These are phyloP conservation scores for Sinocyclocheilus anshuiensis DNA, from an alignment of 2,113 vertebrate species.

Conservation along the genomic window DNA sequence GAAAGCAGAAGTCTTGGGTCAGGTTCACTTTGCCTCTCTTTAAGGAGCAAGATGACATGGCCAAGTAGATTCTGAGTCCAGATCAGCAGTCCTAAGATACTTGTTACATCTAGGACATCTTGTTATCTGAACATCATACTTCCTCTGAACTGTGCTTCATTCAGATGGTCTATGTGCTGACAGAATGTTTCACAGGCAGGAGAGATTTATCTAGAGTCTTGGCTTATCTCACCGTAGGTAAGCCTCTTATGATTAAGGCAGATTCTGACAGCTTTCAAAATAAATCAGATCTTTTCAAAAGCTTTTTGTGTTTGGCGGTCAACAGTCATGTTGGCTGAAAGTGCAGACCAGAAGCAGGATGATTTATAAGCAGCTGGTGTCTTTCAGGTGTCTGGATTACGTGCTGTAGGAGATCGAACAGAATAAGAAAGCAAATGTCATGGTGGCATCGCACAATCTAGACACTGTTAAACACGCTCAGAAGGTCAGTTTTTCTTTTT, in stretches of 20 bases:
- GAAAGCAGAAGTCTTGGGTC: background rate
- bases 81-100: background rate
- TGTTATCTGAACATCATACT: constrained; percentile 22
- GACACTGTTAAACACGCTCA: constrained; percentile 83
- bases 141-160: background rate
- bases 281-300: constrained; percentile 24
- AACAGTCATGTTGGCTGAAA: constrained; percentile 20
- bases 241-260: constrained; percentile 30
- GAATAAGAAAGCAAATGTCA: constrained; percentile 77
- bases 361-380: constrained; percentile 16
- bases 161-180: background rate
- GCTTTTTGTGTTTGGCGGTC: constrained; percentile 21
- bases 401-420: constrained; percentile 85
- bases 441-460: constrained; percentile 95
- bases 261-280: constrained; percentile 29
- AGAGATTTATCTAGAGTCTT: constrained; percentile 29
- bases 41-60: background rate
- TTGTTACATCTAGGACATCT: background rate
- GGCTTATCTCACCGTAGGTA: constrained; percentile 14
- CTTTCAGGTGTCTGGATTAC: constrained; percentile 84
- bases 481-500: constrained; percentile 69
- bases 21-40: background rate
- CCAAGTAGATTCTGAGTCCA: background rate
- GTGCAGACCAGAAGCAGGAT: background rate
- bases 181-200: constrained; percentile 18